These are phyloP conservation scores for Mystacornis crossleyi DNA, from an alignment of 2,113 vertebrate species.

Conservation along the genomic window DNA sequence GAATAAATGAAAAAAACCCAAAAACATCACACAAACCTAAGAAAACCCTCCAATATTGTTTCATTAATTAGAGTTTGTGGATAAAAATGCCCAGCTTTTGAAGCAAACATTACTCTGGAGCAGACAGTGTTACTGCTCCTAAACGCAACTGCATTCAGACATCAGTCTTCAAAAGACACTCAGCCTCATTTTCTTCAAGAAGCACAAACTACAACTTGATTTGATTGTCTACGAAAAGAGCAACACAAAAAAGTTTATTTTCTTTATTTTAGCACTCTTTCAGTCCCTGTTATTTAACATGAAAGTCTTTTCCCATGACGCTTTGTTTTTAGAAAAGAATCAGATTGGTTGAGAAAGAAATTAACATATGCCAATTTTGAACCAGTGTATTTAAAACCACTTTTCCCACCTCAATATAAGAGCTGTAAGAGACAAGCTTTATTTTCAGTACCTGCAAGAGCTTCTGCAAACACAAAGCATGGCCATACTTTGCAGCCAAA, in stretches of 20 bases:
- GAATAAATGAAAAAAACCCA: background rate
- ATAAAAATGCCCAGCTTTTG: background rate
- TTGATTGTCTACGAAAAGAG: background rate
- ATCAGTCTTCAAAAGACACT: background rate
- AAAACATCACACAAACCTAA: background rate
- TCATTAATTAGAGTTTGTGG: background rate
- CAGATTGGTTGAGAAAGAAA: background rate
- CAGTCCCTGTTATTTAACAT: background rate
- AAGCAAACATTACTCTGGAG: background rate
- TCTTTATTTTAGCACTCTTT: background rate
- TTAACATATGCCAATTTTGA: fast-evolving
- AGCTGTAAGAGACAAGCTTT: background rate
- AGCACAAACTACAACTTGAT: background rate
- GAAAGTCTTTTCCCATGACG: background rate
- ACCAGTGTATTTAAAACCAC: background rate
- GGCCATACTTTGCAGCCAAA: conserved; percentile 89
- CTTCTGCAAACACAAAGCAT: conserved; percentile 92
- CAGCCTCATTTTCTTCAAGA: background rate
- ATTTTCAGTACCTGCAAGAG: conserved; percentile 88
- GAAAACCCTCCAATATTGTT: fast-evolving
- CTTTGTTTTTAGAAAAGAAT: background rate
- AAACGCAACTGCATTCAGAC: background rate
- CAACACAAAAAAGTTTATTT: background rate
- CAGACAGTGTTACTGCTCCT: background rate
- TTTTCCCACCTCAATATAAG: background rate